Evolutionary conservation across 2,888 invertebrate genomes (phyloP), one percentile per base, ranked within the genome.

Genomic region (Nysson spinosus): DNA sequence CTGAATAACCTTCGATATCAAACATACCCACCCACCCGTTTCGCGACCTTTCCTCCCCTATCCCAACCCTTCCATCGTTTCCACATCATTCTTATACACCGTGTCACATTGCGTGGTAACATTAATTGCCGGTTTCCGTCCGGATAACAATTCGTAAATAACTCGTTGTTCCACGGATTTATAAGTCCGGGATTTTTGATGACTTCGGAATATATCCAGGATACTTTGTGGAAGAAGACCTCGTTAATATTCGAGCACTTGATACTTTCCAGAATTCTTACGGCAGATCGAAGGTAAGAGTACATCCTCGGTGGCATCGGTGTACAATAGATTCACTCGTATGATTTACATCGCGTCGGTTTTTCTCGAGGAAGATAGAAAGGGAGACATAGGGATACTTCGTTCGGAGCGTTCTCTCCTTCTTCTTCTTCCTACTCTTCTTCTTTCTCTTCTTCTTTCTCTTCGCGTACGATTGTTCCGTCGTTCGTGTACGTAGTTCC

Each of bases 291-390:
- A n/a, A n/a, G n/a, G n/a, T n/a, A n/a, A n/a, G n/a, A n/a, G 6
- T 34, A 9, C 28, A n/a, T 51, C 40, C 34, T 32, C 57, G 64
- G 43, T 57, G 72, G 63, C 60, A 70, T 68, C 61, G 61, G n/a
- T 62, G 65, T 62, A 64, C 74, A 75, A 74, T 72, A 78, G 78
- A 80, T 77, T 75, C 68, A 54, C 68, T 68, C 64, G 73, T 76
- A 80, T 81, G 81, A 81, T 80, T 82, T 81, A 80, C 79, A 77
- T 77, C 75, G 66, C 72, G 72, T 73, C 72, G 68, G 50, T 58
- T 61, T n/a, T 51, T 11, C 26, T 56, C 69, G 67, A 14, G 40
- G 54, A 50, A 50, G 44, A 44, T 30, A 56, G 49, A 61, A 32
- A 47, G 46, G 30, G 51, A 35, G 54, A 55, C 34, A 42, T 47